These are phyloP conservation scores for Aricia artaxerxes DNA, from an alignment of 2,888 invertebrate genomes.

Conservation along the genomic window DNA sequence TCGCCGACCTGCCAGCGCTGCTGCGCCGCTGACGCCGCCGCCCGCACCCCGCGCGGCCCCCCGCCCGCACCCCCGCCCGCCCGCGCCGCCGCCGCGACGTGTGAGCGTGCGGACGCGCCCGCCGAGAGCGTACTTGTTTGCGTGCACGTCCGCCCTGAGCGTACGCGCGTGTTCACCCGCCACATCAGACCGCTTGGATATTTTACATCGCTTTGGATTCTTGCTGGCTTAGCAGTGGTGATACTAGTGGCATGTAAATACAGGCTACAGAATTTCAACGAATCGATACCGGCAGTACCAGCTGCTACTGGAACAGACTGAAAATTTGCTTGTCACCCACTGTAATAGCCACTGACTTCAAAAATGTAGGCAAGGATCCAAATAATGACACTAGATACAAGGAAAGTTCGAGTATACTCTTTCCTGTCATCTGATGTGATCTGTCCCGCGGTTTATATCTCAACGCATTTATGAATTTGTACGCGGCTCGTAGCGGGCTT, in stretches of 20 bases:
- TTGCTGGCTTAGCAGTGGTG: not conserved
- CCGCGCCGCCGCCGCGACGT: not conserved
- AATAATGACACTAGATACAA: not conserved
- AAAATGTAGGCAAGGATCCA: not conserved
- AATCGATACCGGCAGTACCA: not conserved
- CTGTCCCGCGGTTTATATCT: not conserved
- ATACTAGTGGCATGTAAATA: not conserved
- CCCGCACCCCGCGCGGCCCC: conserved; percentile 36
- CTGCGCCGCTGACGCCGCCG: conserved; percentile 83
- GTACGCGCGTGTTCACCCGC: not conserved
- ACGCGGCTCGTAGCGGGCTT: conserved; percentile 15
- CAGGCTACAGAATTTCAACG: not conserved
- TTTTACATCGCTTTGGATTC: not conserved
- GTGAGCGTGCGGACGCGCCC: not conserved
- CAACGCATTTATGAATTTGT: conserved; percentile 1
- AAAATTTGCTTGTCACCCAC: not conserved
- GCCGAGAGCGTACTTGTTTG: not conserved
- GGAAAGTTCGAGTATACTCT: not conserved
- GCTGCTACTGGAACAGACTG: not conserved
- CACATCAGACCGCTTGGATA: not conserved
- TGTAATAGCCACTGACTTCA: not conserved
- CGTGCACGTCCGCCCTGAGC: not conserved
- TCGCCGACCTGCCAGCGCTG: conserved; percentile 93
- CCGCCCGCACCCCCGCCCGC: conserved; percentile 22
- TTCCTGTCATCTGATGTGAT: not conserved